Base-by-base conservation (phyloP, 1,140 invertebrate species). In the Drosophila rhopaloa region DNA sequence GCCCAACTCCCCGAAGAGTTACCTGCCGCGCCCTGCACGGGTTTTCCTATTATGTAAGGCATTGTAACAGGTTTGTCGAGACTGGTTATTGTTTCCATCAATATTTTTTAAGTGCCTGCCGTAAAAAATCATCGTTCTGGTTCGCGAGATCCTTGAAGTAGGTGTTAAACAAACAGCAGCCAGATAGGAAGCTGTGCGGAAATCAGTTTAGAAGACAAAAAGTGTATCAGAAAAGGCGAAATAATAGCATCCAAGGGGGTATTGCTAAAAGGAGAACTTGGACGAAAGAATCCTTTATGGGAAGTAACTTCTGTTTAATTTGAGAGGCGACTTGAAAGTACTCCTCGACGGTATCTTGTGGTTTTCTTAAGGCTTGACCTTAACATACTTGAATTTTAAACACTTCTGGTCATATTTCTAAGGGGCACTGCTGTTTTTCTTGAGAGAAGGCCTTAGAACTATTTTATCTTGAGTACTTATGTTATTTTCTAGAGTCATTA, bases 161-260 rank as follows among this genome's bases (percentile, higher is more conserved):
- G 73, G 74, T 77, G 74, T 77, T 77, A 77, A 77, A 77, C 74
- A 77, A 77, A 77, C 74, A 37, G 74, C 74, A 77, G 74, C 74
- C 40, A 13, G 56, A 57, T 48, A n/a, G 14, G 74, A 56, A 54
- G 56, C 74, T 77, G 74, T 77, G 74, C 74, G 24, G 47, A 77
- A 76, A 67, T 76, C 32, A 41, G 11, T 11, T 47, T 11, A 66
- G 14, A 7, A 38, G 35, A n/a, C 19, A 48, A 51, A 41, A 44
- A 16, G 13, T 19, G 56, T 41, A 55, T 24, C 38, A 19, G n/a
- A 19, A 14, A 9, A 37, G 24, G 10, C 5, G 19, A 43, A 11
- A 50, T 19, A 56, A 63, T 29, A 4, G 53, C 44, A n/a, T 50
- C 50, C 37, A 71, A 71, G 66, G 66, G 63, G 68, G 66, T 54